A percentile compares a stretch with the other conserved stretches of the same genome.
phyloP scores from a whole-genome alignment of 2,113 vertebrate species.

The Silurus meridionalis region DNA sequence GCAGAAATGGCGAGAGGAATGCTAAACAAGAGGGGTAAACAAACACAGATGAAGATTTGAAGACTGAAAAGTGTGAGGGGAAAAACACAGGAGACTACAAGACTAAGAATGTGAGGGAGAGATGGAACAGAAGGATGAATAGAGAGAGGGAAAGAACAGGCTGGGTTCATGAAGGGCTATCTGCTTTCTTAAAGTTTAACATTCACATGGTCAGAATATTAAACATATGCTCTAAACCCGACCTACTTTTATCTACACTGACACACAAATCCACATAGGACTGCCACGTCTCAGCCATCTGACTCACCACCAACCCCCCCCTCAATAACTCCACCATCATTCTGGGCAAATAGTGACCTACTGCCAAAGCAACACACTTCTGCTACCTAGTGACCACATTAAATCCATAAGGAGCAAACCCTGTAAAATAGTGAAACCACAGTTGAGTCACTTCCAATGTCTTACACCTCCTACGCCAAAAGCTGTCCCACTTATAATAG shows the following conservation, averaged over 20 bases:
- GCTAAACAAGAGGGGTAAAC: constrained; percentile 18
- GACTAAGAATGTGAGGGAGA: constrained; percentile 47
- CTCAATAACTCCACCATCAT: constrained; percentile 14
- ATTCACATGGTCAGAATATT: constrained; percentile 71
- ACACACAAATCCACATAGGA: constrained; percentile 68
- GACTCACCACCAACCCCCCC: constrained; percentile 48
- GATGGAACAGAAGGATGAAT: constrained; percentile 34
- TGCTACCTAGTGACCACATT: constrained; percentile 25
- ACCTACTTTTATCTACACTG: constrained; percentile 72
- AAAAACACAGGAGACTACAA: neutral
- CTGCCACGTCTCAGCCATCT: constrained; percentile 46
- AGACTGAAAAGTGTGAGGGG: neutral
- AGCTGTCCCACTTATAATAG: constrained; percentile 30
- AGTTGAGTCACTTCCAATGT: constrained; percentile 14
- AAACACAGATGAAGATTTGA: neutral
- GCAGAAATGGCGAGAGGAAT: constrained; percentile 29
- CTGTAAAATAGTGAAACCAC: constrained; percentile 21
- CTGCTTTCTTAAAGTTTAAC: constrained; percentile 65
- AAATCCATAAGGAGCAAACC: constrained; percentile 1
- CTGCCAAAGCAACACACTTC: constrained; percentile 22
- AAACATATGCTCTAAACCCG: constrained; percentile 69
- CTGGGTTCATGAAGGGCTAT: constrained; percentile 69
- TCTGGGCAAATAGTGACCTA: constrained; percentile 10
- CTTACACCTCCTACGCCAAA: constrained; percentile 31
- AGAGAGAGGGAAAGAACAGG: constrained; percentile 58